Conservation (phyloP, 2,113 vertebrate genomes). For the Patagioenas fasciata region DNA sequence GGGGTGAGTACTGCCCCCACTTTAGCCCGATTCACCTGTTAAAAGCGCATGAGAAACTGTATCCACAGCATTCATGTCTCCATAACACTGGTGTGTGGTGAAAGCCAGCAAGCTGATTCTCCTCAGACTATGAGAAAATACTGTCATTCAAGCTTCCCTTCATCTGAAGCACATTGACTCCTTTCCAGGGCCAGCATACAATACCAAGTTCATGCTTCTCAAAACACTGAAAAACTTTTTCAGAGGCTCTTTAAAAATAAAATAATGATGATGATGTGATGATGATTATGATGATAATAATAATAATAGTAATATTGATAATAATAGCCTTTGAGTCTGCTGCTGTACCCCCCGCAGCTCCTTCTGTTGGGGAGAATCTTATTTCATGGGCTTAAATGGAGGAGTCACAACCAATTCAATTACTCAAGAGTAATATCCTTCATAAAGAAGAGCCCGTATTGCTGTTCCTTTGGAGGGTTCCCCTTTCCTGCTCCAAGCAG, state of each 20-base stretch:
- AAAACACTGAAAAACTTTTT: background rate
- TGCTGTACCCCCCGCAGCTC: background rate
- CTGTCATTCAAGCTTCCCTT: background rate
- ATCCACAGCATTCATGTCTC: background rate
- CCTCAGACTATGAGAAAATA: background rate
- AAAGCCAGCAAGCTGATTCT: constrained; percentile 20
- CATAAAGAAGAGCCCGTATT: constrained; percentile 2
- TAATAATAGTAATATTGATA: background rate
- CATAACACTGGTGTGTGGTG: background rate
- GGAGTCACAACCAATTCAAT: constrained; percentile 42
- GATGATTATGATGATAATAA: background rate
- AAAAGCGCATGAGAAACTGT: constrained; percentile 2
- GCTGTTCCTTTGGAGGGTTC: constrained; percentile 36
- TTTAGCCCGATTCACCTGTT: constrained; percentile 50
- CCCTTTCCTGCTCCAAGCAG: constrained; percentile 61
- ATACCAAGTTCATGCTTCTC: background rate
- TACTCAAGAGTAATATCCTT: constrained; percentile 50
- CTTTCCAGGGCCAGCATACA: background rate
- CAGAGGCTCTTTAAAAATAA: constrained; percentile 3
- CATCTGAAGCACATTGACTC: background rate
- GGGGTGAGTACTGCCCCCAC: background rate
- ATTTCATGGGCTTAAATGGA: constrained; percentile 40
- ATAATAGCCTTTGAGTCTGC: background rate
- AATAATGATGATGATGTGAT: background rate
- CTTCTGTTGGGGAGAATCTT: constrained; percentile 28